Percentiles rank a stretch among this genome's conserved stretches.
Evolutionary conservation across 2,888 invertebrate species (phyloP).

Genomic region (Carterocephalus palaemon): DNA sequence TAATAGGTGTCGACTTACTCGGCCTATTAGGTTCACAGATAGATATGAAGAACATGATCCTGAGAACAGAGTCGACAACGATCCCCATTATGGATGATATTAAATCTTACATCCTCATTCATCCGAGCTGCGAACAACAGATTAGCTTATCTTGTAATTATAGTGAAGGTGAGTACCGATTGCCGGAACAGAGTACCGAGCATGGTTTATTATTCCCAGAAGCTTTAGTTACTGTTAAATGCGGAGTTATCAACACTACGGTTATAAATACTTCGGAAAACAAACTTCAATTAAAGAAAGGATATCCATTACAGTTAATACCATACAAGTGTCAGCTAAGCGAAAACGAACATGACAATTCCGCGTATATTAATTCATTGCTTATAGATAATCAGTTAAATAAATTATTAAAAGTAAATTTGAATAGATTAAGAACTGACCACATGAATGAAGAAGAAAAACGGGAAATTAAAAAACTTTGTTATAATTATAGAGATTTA

Average conservation of each 20-base stretch:
- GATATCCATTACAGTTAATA: no score
- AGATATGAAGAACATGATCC: constrained; percentile 32
- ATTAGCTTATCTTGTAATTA: no score
- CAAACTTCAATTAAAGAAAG: constrained; percentile 18
- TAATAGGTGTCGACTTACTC: no score
- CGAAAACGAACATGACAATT: constrained; percentile 2
- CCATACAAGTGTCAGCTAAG: no score
- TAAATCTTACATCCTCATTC: no score
- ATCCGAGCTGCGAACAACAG: no score
- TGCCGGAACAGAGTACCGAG: constrained; percentile 21
- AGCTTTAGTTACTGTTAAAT: constrained; percentile 28
- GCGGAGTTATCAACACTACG: constrained; percentile 26
- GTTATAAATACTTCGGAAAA: constrained; percentile 29
- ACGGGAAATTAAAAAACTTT: constrained; percentile 33
- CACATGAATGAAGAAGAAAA: constrained; percentile 42
- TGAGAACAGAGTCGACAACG: no score
- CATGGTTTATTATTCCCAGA: constrained; percentile 27
- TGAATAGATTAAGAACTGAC: constrained; percentile 26
- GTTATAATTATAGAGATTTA: constrained; percentile 39
- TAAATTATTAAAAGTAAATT: constrained; percentile 26
- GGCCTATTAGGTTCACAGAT: constrained; percentile 29
- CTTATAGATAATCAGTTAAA: background rate
- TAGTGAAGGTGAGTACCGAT: no score
- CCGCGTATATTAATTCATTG: background rate
- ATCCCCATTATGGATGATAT: no score